A percentile compares a stretch with the other conserved stretches of the same genome.
phyloP scores from a whole-genome alignment of 2,797 vertebrate species.

The Etheostoma perlongum region DNA sequence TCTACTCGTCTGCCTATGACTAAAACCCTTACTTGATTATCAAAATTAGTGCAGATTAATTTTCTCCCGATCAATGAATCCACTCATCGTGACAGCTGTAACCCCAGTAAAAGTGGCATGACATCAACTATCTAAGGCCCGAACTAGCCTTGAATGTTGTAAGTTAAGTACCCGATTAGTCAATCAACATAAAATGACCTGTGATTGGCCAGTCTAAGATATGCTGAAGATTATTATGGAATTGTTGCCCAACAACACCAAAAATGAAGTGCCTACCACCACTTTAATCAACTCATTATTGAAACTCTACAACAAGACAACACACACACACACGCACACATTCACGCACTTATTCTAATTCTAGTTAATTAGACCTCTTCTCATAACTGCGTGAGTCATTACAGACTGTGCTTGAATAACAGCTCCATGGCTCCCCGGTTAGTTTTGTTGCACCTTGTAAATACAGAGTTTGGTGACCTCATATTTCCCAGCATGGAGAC shows the following conservation, averaged over 20 bases:
- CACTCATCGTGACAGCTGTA: no score
- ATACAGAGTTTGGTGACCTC: not conserved
- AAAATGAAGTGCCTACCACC: no score
- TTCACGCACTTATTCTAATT: no score
- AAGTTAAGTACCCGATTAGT: no score
- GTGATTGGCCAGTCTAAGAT: no score
- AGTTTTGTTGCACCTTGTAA: not conserved
- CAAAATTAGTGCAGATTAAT: not conserved
- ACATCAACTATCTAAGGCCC: not conserved
- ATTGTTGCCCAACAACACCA: no score
- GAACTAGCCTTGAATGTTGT: no score
- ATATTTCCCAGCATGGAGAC: not conserved
- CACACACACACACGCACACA: no score
- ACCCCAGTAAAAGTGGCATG: not conserved
- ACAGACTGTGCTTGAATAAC: not conserved
- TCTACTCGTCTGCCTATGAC: not conserved
- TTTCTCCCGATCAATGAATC: not conserved
- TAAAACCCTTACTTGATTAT: not conserved
- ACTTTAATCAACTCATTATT: no score
- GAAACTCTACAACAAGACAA: no score
- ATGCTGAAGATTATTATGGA: no score
- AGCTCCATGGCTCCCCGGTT: not conserved
- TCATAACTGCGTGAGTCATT: not conserved
- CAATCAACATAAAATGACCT: no score
- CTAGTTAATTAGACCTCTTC: not conserved